Percentiles rank a stretch among this genome's conserved stretches.
Conservation (phyloP, 1,140 invertebrate species). For the Antheraea pernyi region DNA sequence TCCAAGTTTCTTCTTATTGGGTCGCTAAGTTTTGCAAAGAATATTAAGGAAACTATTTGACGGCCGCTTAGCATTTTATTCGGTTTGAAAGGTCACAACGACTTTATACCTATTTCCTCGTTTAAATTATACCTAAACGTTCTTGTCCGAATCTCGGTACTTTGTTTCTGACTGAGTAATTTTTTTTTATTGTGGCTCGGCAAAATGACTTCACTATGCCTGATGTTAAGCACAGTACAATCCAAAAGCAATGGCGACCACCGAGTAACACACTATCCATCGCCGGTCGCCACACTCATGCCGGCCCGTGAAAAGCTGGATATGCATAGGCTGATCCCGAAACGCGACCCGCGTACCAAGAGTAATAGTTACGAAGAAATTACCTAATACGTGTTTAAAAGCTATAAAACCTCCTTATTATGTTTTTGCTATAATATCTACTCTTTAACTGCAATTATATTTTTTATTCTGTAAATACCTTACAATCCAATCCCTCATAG, state of each 20-base stretch:
- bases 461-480: too few relatives aligned
- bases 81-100: constrained; percentile 6
- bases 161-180: background rate
- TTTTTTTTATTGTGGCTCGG: too few relatives aligned
- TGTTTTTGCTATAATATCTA: background rate
- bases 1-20: background rate
- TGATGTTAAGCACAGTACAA: too few relatives aligned
- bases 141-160: background rate
- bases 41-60: constrained; percentile 6
- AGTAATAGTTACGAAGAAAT: background rate
- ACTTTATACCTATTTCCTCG: constrained; percentile 5
- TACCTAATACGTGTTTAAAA: background rate
- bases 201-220: too few relatives aligned
- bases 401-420: background rate
- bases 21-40: constrained; percentile 4
- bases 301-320: too few relatives aligned
- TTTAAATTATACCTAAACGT: background rate
- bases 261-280: too few relatives aligned
- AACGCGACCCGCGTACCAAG: too few relatives aligned
- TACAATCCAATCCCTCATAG: too few relatives aligned
- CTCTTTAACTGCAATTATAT: too few relatives aligned
- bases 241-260: too few relatives aligned
- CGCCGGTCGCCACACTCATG: too few relatives aligned
- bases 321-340: too few relatives aligned
- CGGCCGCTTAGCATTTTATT: constrained; percentile 6